phyloP scores from a whole-genome alignment of 2,797 vertebrate species.

The Bufotes viridis region DNA sequence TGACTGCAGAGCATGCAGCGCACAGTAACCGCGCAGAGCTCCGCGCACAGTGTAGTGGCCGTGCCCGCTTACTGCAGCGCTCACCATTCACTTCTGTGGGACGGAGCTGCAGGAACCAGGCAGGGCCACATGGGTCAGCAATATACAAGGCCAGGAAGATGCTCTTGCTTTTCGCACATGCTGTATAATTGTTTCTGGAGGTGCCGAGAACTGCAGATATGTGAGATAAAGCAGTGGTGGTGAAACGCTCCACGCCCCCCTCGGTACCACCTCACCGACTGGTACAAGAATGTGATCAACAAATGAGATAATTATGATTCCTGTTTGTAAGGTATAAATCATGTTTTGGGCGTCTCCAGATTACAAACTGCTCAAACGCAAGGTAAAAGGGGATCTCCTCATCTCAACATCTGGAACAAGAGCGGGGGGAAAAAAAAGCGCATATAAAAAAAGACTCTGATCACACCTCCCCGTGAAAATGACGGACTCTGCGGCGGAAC shows the following conservation, averaged over 20 bases:
- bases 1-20: no score
- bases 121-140: no score
- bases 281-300: constrained; percentile 17
- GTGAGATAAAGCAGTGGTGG: neutral
- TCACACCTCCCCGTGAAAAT: no score
- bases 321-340: neutral
- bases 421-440: neutral
- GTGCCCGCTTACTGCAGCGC: no score
- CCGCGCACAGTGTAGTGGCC: no score
- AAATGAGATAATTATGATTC: constrained; percentile 16
- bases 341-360: neutral
- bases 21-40: no score
- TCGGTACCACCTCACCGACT: neutral
- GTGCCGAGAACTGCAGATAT: neutral
- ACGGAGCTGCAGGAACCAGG: no score
- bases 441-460: neutral
- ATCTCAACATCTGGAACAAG: neutral
- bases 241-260: neutral
- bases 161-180: no score
- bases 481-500: no score
- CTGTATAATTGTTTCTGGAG: neutral
- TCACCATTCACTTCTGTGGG: no score
- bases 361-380: neutral
- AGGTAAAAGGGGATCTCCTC: neutral
- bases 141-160: no score